Conservation (phyloP, 53 echinoderm and acorn worm genomes). For the Astropecten irregularis region DNA sequence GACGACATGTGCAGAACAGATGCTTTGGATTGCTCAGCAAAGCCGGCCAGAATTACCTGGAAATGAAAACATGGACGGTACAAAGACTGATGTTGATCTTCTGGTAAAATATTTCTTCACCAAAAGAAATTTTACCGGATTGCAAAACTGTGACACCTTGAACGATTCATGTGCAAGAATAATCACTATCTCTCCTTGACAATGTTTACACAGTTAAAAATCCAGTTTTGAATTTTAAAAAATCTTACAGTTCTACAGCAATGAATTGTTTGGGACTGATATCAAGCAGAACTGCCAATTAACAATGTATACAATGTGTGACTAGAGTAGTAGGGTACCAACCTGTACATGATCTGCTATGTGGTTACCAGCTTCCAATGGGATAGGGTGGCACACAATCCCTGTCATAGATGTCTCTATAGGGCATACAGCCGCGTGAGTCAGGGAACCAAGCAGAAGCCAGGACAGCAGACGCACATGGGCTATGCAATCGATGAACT, state of each 20-base stretch:
- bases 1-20: slow-evolving; percentile 99
- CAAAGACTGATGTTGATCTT: too few relatives aligned
- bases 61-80: too few relatives aligned
- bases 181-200: too few relatives aligned
- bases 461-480: slow-evolving; percentile 95
- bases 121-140: background rate
- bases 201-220: too few relatives aligned
- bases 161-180: too few relatives aligned
- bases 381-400: slow-evolving; percentile 83
- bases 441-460: slow-evolving; percentile 92
- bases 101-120: background rate
- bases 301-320: too few relatives aligned
- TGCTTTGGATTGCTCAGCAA: slow-evolving; percentile 98
- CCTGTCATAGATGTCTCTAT: slow-evolving; percentile 63
- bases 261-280: too few relatives aligned
- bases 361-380: slow-evolving; percentile 91
- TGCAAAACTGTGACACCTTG: background rate
- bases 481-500: slow-evolving; percentile 98
- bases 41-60: slow-evolving; percentile 89
- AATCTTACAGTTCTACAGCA: too few relatives aligned
- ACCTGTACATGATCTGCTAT: slow-evolving; percentile 93
- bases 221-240: too few relatives aligned
- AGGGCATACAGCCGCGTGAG: slow-evolving; percentile 87
- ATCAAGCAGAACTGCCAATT: too few relatives aligned
- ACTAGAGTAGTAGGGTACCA: too few relatives aligned